Percentiles rank a stretch among this genome's conserved stretches.
phyloP scores from a whole-genome alignment of 2,888 invertebrate genomes.

The Phyto melanocephala region DNA sequence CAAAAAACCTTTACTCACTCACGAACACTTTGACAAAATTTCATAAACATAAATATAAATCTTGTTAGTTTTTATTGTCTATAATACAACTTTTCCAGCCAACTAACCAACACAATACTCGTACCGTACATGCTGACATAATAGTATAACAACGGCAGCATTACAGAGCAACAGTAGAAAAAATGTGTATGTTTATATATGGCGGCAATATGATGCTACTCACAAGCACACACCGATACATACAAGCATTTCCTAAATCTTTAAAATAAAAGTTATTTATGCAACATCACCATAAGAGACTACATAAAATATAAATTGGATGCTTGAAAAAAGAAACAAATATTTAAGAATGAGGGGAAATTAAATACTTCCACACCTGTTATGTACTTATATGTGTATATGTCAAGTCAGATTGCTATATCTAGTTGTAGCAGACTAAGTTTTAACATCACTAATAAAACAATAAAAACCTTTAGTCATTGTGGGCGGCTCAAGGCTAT shows the following conservation, averaged over 20 bases:
- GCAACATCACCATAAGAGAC: neutral
- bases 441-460: no score
- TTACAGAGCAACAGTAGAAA: neutral
- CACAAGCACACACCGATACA: neutral
- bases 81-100: neutral
- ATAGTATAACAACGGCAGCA: neutral
- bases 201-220: neutral
- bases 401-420: no score
- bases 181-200: neutral
- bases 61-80: constrained; percentile 24
- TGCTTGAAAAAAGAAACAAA: neutral
- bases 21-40: neutral
- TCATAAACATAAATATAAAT: constrained; percentile 34
- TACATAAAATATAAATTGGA: neutral
- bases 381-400: no score
- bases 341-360: neutral
- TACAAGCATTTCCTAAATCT: neutral
- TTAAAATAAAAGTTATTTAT: neutral
- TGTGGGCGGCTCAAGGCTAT: no score
- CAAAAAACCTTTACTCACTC: neutral
- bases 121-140: neutral
- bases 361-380: neutral
- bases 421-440: no score
- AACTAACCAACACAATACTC: neutral
- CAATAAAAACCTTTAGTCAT: no score